phyloP scores from a whole-genome alignment of 2,797 vertebrate species.

The Melanotaenia boesemani region DNA sequence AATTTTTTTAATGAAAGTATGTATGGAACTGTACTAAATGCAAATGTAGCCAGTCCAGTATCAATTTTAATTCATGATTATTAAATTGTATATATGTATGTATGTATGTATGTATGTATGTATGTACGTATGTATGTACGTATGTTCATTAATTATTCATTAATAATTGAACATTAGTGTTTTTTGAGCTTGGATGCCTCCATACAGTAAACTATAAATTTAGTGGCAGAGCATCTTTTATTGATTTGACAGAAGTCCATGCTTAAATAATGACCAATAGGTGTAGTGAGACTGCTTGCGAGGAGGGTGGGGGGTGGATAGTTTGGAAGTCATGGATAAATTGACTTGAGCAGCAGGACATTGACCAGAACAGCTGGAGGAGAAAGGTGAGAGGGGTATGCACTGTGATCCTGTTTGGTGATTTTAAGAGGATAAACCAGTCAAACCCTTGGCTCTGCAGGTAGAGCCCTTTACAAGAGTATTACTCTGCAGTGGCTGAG shows the following conservation, averaged over 20 bases:
- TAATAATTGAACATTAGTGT: conserved; percentile 16
- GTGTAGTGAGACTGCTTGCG: conserved; percentile 19
- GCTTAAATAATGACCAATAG: conserved; percentile 41
- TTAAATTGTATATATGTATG: conserved; percentile 40
- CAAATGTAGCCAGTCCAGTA: too few relatives aligned
- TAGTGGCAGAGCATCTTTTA: conserved; percentile 50
- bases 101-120: neutral
- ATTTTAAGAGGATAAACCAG: conserved; percentile 66
- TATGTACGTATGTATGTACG: conserved; percentile 13
- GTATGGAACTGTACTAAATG: too few relatives aligned
- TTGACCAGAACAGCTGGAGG: conserved; percentile 47
- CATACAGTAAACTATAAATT: conserved; percentile 45
- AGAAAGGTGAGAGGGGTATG: conserved; percentile 46
- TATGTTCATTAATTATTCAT: too few relatives aligned
- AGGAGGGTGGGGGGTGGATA: conserved; percentile 24
- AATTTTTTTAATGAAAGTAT: too few relatives aligned
- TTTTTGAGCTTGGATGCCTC: conserved; percentile 46
- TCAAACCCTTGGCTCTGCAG: conserved; percentile 55
- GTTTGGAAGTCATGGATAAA: conserved; percentile 40
- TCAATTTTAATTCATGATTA: conserved; percentile 32
- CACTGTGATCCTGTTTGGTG: conserved; percentile 55
- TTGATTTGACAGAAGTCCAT: conserved; percentile 50
- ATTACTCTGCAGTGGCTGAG: conserved; percentile 55
- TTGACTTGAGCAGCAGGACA: conserved; percentile 25
- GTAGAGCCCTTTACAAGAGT: conserved; percentile 59